Evolutionary conservation across 2,113 vertebrate genomes (phyloP).

Genomic region (Rhea pennata): DNA sequence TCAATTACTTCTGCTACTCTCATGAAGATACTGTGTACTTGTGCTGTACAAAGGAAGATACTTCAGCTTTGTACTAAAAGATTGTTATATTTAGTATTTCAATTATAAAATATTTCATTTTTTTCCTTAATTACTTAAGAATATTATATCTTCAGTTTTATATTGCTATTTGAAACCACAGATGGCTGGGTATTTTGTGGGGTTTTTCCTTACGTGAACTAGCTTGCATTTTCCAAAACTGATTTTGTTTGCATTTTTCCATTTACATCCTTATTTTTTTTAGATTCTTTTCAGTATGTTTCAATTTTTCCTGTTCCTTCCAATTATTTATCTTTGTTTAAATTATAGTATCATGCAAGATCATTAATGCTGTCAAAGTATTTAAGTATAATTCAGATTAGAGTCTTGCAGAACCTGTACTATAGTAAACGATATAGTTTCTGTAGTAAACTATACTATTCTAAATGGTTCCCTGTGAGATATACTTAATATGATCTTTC

Average conservation of each 20-base stretch:
- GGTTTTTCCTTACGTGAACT: neutral
- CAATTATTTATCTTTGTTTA: neutral
- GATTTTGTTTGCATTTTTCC: neutral
- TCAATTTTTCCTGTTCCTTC: neutral
- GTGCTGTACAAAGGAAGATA: neutral
- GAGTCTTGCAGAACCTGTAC: neutral
- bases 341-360: neutral
- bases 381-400: neutral
- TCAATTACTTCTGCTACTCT: neutral
- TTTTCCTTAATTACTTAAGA: neutral
- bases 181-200: neutral
- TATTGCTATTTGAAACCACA: neutral
- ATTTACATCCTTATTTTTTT: neutral
- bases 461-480: neutral
- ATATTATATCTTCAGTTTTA: neutral
- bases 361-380: neutral
- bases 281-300: neutral
- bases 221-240: neutral
- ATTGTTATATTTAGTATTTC: neutral
- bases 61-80: neutral
- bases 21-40: neutral
- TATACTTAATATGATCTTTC: neutral
- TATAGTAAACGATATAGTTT: neutral
- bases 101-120: neutral
- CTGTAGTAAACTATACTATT: neutral